These are phyloP conservation scores for Pyrocoelia pectoralis DNA, from an alignment of 2,888 invertebrate species.

Conservation along the genomic window DNA sequence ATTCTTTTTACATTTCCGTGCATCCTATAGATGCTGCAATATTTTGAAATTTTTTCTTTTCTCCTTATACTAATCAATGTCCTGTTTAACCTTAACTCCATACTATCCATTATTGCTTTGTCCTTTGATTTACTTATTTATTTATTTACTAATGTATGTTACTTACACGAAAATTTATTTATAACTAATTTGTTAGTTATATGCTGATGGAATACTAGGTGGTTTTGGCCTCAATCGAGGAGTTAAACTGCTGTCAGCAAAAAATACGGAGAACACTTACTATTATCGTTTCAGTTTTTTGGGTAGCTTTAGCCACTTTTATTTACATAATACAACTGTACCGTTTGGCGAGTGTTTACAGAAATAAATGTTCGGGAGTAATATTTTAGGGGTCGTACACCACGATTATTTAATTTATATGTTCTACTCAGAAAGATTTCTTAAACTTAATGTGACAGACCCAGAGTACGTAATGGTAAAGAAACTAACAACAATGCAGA, in stretches of 20 bases:
- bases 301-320: constrained; percentile 67
- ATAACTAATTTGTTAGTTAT: constrained; percentile 58
- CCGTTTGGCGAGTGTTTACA: constrained; percentile 38
- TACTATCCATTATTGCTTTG: too few species aligned
- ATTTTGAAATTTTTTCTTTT: too few species aligned
- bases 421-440: constrained; percentile 51
- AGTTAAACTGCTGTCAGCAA: constrained; percentile 63
- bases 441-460: constrained; percentile 51
- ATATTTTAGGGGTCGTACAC: constrained; percentile 55
- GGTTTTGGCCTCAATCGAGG: constrained; percentile 69
- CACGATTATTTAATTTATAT: constrained; percentile 63
- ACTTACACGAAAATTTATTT: background rate
- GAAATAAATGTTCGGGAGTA: background rate
- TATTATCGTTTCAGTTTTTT: constrained; percentile 59
- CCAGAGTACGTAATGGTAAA: constrained; percentile 57
- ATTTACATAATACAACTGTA: constrained; percentile 61
- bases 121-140: too few species aligned
- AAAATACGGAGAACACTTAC: constrained; percentile 37
- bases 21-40: too few species aligned
- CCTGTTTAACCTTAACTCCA: too few species aligned
- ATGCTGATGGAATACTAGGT: constrained; percentile 67
- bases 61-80: too few species aligned
- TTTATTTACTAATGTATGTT: too few species aligned
- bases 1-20: too few species aligned
- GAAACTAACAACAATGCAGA: constrained; percentile 58